Base-by-base conservation (phyloP, 2,888 invertebrate genomes). In the Agrotis puta region DNA sequence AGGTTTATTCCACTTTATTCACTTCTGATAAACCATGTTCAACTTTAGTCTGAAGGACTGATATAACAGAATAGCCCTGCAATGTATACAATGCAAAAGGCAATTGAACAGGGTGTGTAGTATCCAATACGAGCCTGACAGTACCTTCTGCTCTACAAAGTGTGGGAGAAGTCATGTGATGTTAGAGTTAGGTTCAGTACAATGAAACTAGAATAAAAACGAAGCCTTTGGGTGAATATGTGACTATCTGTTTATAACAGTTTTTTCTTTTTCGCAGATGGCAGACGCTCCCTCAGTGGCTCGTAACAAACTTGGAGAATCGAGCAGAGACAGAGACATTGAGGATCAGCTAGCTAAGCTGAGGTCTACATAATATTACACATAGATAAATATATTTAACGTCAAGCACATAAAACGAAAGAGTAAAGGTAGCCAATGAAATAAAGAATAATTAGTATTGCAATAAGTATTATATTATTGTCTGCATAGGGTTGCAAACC, bases 331-430 rank as follows among this genome's bases (percentile, higher is more conserved):
- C 18, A 97, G 97, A 74, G 98, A 98, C 74, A 96, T 98, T 70
- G 97, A 97, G 93, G 97, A 97, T 16, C 98, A 98, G 87, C 92
- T 98, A n/a, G 97, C 97, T 11, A 97, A 97, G 85, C 93, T 97
- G 13, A 95, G 96, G 73, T 96, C 97, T 43, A 70, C 59, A 27
- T 57, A 56, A 48, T 51, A 27, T 6, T 18, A 63, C 50, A 33
- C 48, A 45, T 27, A 53, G 27, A 33, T 54, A 61, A 24, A 64
- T 75, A 48, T 75, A 51, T 58, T n/a, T 39, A 51, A 68, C 13
- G 43, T 43, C 39, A 56, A 24, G 47, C 56, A 68, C 74, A 47
- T 53, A 45, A 47, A 56, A n/a, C 33, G 13, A n/a, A 56, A n/a
- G 56, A 56, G 33, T n/a, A 6, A 13, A 13, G 53, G 56, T n/a